Conservation (phyloP, 2,113 vertebrate genomes). For the Chloropsis cyanopogon region DNA sequence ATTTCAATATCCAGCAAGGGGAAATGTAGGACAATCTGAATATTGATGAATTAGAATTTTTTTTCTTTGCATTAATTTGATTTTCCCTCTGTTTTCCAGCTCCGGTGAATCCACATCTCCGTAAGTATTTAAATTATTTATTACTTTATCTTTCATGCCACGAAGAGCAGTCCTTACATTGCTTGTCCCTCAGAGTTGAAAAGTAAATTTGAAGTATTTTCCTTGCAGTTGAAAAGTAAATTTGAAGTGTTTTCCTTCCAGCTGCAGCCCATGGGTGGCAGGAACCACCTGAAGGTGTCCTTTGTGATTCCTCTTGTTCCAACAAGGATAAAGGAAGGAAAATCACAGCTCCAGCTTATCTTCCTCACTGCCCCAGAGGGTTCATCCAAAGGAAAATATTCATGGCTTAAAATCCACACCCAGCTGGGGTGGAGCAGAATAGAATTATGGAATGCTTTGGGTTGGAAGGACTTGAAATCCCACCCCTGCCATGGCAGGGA, state of each 20-base stretch:
- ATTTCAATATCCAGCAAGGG: neutral
- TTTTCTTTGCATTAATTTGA: slow-evolving; percentile 14
- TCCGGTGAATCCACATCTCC: slow-evolving; percentile 78
- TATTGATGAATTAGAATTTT: neutral
- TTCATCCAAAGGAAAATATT: neutral
- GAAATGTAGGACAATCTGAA: neutral
- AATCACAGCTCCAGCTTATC: neutral
- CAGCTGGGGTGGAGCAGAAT: neutral
- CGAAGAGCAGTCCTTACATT: neutral
- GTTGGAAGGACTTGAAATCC: too few relatives aligned
- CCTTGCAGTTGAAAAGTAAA: neutral
- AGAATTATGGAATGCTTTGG: too few relatives aligned
- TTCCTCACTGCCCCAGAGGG: neutral
- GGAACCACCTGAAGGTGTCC: too few relatives aligned
- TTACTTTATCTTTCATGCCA: neutral
- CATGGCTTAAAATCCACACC: neutral
- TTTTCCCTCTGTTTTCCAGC: slow-evolving; percentile 62
- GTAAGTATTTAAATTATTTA: slow-evolving; percentile 66
- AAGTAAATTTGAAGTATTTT: neutral
- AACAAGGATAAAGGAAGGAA: neutral
- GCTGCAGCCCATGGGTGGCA: accelerated
- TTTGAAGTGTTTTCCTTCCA: neutral
- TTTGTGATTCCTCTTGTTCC: neutral
- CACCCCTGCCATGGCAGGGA: neutral
- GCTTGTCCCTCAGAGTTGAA: accelerated